Conservation (phyloP, 2,797 vertebrate species). For the Esox masquinongy region DNA sequence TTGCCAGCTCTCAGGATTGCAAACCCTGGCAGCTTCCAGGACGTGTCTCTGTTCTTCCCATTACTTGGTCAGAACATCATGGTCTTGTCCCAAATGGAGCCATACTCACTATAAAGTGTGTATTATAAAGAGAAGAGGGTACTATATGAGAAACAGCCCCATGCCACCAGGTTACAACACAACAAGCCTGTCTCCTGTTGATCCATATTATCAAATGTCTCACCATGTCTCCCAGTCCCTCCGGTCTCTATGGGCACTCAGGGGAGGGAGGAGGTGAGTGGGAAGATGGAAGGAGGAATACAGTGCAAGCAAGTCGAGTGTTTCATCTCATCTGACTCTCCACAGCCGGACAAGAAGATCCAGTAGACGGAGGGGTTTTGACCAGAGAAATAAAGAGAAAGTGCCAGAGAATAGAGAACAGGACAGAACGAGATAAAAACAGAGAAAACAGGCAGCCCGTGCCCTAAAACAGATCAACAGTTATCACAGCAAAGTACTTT, state of each 20-base stretch:
- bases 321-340: background rate
- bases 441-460: background rate
- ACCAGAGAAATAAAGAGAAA: slow-evolving; percentile 36
- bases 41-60: background rate
- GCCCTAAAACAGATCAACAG: background rate
- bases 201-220: background rate
- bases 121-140: background rate
- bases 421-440: background rate
- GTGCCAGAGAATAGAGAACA: slow-evolving; percentile 20
- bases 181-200: background rate
- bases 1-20: background rate
- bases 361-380: background rate
- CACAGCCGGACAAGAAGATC: slow-evolving; percentile 37
- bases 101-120: background rate
- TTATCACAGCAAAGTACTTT: background rate
- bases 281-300: background rate
- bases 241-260: background rate
- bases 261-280: background rate
- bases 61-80: background rate
- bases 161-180: background rate
- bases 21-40: background rate
- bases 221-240: background rate
- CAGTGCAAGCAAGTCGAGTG: background rate
- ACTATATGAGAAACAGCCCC: background rate
- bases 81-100: background rate